phyloP scores from a whole-genome alignment of 2,888 invertebrate species.

The Tanytarsus gracilentus region DNA sequence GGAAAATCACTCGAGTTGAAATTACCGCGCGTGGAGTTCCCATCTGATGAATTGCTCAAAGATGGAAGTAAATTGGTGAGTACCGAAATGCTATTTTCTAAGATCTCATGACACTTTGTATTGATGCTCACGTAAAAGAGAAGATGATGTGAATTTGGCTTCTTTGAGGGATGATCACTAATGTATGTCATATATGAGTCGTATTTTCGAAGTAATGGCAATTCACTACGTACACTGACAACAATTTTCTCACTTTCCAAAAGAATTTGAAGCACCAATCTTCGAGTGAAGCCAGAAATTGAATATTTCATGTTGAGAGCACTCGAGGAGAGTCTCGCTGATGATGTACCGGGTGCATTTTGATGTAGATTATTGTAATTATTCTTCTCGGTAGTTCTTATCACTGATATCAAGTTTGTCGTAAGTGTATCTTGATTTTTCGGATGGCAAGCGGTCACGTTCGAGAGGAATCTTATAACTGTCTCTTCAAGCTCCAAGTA shows the following conservation, averaged over 20 bases:
- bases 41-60: constrained; percentile 33
- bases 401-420: constrained; percentile 51
- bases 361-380: constrained; percentile 31
- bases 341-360: constrained; percentile 25
- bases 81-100: constrained; percentile 52
- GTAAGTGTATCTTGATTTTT: constrained; percentile 77
- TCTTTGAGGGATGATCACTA: constrained; percentile 57
- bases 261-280: constrained; percentile 74
- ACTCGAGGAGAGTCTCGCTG: constrained; percentile 22
- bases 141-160: constrained; percentile 63
- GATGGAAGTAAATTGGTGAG: constrained; percentile 39
- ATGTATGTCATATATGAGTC: constrained; percentile 36
- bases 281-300: constrained; percentile 79
- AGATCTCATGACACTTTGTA: constrained; percentile 63
- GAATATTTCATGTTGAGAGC: constrained; percentile 36
- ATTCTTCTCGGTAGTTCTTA: constrained; percentile 31
- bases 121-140: constrained; percentile 65
- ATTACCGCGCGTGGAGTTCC: constrained; percentile 31
- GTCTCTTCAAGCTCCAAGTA: constrained; percentile 54
- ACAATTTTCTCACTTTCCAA: constrained; percentile 77
- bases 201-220: constrained; percentile 37
- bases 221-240: constrained; percentile 55
- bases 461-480: constrained; percentile 71
- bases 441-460: constrained; percentile 75
- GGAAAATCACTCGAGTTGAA: constrained; percentile 6